Percentiles rank a stretch among this genome's conserved stretches.
Conservation (phyloP, 2,113 vertebrate species). For the Lagenorhynchus albirostris region DNA sequence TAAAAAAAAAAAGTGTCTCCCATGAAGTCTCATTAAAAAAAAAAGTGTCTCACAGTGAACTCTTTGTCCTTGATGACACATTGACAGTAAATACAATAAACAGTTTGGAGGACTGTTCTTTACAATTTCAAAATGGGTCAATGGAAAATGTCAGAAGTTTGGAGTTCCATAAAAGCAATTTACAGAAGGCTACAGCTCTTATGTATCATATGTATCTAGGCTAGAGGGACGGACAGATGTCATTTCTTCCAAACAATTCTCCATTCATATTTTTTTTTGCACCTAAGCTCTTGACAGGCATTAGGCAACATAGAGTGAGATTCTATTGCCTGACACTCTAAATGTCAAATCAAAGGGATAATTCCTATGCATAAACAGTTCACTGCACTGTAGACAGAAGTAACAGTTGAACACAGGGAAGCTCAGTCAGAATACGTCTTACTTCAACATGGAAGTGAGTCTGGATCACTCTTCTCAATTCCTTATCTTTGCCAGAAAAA, state of each 20-base stretch:
- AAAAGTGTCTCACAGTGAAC: background rate
- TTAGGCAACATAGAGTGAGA: background rate
- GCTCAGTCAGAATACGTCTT: background rate
- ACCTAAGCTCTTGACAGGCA: background rate
- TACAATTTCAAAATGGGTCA: background rate
- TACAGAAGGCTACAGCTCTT: background rate
- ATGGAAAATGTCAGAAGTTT: background rate
- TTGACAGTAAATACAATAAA: background rate
- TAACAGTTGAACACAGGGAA: background rate
- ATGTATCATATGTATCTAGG: background rate
- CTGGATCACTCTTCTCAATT: background rate
- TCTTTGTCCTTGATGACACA: background rate
- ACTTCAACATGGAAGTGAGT: background rate
- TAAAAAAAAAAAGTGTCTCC: background rate
- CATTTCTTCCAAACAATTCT: background rate
- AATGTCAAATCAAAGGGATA: background rate
- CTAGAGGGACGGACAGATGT: background rate
- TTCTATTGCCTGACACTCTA: background rate
- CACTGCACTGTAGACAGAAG: background rate
- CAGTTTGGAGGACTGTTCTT: background rate
- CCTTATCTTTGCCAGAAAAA: background rate
- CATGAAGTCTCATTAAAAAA: background rate
- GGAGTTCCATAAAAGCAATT: background rate
- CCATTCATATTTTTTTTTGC: background rate
- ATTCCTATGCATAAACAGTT: background rate